A percentile compares a stretch with the other conserved stretches of the same genome.
Conservation (phyloP, 2,113 vertebrate species). For the Cyphomyrus plagiostoma region DNA sequence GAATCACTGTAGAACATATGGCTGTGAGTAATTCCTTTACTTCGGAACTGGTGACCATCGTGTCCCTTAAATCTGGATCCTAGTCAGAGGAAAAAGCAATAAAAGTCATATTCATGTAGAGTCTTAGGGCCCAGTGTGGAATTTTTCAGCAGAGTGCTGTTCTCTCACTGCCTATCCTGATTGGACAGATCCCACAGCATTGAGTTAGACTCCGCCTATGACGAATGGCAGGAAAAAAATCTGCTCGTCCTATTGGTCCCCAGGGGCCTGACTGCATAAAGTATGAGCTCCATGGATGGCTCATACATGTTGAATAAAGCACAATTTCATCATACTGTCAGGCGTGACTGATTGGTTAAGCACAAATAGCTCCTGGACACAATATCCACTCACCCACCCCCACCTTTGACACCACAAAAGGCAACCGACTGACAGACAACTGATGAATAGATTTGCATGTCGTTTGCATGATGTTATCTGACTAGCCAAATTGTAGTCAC, state of each 20-base stretch:
- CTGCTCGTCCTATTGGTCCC: neutral
- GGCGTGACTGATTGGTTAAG: slow-evolving; percentile 7
- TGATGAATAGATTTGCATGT: slow-evolving; percentile 15
- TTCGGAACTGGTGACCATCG: neutral
- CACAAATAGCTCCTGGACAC: neutral
- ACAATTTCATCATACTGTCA: slow-evolving; percentile 1
- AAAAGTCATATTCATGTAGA: neutral
- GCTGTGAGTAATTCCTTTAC: neutral
- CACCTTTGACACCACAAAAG: neutral
- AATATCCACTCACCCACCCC: neutral
- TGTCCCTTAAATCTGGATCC: neutral
- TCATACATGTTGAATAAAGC: neutral
- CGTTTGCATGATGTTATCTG: slow-evolving; percentile 1
- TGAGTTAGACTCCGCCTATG: neutral
- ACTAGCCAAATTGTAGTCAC: neutral
- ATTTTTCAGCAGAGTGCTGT: neutral
- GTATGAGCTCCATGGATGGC: neutral
- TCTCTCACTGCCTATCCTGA: neutral
- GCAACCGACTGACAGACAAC: neutral
- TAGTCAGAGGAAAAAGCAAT: neutral
- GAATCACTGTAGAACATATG: neutral
- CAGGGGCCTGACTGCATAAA: neutral
- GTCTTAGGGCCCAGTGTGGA: neutral
- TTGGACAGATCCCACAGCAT: neutral
- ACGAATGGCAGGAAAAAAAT: neutral